Evolutionary conservation across 2,888 invertebrate species (phyloP), one percentile per base, ranked within the genome.

Genomic region (Protophormia terraenovae): DNA sequence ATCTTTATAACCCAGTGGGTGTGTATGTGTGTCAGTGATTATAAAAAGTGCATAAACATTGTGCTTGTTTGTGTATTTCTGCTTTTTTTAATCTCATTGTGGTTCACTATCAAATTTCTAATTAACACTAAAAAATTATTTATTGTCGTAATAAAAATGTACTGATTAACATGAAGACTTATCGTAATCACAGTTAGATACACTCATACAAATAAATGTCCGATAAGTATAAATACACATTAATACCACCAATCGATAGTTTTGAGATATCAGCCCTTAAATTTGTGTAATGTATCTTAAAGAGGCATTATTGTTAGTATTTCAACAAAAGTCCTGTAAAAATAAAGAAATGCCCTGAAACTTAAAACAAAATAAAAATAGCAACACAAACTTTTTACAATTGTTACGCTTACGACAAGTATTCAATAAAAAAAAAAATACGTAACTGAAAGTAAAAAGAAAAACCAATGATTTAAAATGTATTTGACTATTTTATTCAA

Each of bases 91-190:
- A 60, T 76, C 50, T 50, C 58, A 27, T 80, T 83, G 41, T 47
- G 19, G 50, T 62, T 64, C 41, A 77, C 88, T 90, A 91, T 91
- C 90, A 89, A 89, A 89, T 91, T 90, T 90, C 91, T 89, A 91
- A 91, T 91, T 91, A 91, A 90, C 89, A 88, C 88, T 62, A 67
- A 86, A 89, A 87, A 87, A 86, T 90, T 89, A 90, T 91, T 91
- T 90, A 91, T 90, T 89, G 88, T 87, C 86, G 87, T 89, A 88
- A 91, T 91, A 90, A 91, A 91, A 89, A 87, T 89, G 89, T 90
- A 89, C 89, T 89, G 89, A 90, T 90, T 89, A 91, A 88, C 87
- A 71, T 45, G 14, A 47, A 47, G 50, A 78, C 69, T 80, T 85
- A 67, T 67, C 35, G 47, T 60, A 47, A 80, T 55, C 45, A 24